Base-by-base conservation (phyloP, 2,797 vertebrate species). In the Sebastes jordani region DNA sequence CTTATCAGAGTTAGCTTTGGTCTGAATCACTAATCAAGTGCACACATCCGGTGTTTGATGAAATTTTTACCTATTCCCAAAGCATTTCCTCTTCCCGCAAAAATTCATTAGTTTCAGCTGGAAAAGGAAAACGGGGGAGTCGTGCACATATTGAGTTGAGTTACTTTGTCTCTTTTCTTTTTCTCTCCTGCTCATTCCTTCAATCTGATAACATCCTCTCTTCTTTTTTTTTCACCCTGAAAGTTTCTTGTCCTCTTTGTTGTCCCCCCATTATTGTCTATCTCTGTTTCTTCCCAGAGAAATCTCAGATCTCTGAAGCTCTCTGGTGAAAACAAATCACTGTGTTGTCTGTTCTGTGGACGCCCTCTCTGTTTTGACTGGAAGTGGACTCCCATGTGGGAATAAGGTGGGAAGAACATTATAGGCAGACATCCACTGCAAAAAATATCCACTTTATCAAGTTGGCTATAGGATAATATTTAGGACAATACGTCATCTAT, bases 21-120 rank as follows among this genome's bases (percentile, higher is more conserved):
- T 94, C 91, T 90, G 90, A 93, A 90, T 91, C 61, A 82, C 81
- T 94, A 91, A 95, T 95, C 89, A 92, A 93, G 76, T 58, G 85
- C 88, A 92, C 87, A 94, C 89, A 93, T 93, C 90, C 83, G 90
- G 82, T 89, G 88, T 94, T 94, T 94, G 88, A 94, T 94, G 90
- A 93, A 64, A 91, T 90, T 91, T 89, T 88, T 81, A 90, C 92
- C 87, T 90, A 86, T 93, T 92, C 87, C 92, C 86, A 86, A 92
- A 91, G 87, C 86, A 90, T 91, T 93, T 94, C 88, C 91, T 91
- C 84, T 74, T 75, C 70, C 82, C 7, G 55, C 72, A 88, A 83
- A 91, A 90, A 90, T 87, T 90, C 88, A 89, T 92, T 93, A 88
- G 82, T 92, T 91, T 91, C 88, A 92, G 82, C 63, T 11, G 32